Conservation (phyloP, 2,888 invertebrate species). For the Lobophora halterata region DNA sequence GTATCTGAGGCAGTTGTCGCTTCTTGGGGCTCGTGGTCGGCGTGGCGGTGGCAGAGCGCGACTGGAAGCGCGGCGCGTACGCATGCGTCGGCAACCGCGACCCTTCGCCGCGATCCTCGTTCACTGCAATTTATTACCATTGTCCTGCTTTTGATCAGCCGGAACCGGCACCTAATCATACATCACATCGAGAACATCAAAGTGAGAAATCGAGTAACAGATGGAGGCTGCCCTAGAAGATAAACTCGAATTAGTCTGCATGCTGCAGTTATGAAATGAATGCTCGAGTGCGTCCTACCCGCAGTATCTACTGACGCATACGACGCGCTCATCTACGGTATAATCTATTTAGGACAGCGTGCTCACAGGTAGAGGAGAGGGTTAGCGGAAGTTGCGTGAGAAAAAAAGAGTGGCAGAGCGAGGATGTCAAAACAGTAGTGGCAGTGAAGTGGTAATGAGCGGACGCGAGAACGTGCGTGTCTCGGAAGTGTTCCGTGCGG, state of each 20-base stretch:
- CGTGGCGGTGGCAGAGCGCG: slow-evolving; percentile 94
- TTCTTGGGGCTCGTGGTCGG: slow-evolving; percentile 98
- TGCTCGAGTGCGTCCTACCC: slow-evolving; percentile 25
- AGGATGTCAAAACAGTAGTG: slow-evolving; percentile 72
- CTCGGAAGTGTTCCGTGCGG: slow-evolving; percentile 78
- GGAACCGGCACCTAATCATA: slow-evolving; percentile 25
- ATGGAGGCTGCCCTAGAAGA: slow-evolving; percentile 23
- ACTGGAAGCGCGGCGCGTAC: slow-evolving; percentile 86
- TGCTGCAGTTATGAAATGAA: slow-evolving; percentile 37
- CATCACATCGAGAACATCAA: slow-evolving; percentile 31
- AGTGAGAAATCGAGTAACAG: slow-evolving; percentile 18
- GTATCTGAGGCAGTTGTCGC: slow-evolving; percentile 97
- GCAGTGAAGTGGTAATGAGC: slow-evolving; percentile 76
- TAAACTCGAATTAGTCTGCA: slow-evolving; percentile 33
- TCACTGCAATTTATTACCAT: slow-evolving; percentile 52
- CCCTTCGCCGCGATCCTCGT: slow-evolving; percentile 54
- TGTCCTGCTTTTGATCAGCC: slow-evolving; percentile 36
- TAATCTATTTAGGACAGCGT: slow-evolving; percentile 57
- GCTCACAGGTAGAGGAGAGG: slow-evolving; percentile 65
- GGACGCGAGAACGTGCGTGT: slow-evolving; percentile 70
- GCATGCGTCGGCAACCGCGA: slow-evolving; percentile 79
- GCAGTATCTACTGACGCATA: slow-evolving; percentile 22
- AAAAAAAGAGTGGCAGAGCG: slow-evolving; percentile 63
- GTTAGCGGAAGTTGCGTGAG: slow-evolving; percentile 70
- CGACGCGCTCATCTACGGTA: slow-evolving; percentile 40